Percentiles rank a stretch among this genome's conserved stretches.
Evolutionary conservation across 1,140 invertebrate species (phyloP).

Genomic region (Cecropterus lyciades): DNA sequence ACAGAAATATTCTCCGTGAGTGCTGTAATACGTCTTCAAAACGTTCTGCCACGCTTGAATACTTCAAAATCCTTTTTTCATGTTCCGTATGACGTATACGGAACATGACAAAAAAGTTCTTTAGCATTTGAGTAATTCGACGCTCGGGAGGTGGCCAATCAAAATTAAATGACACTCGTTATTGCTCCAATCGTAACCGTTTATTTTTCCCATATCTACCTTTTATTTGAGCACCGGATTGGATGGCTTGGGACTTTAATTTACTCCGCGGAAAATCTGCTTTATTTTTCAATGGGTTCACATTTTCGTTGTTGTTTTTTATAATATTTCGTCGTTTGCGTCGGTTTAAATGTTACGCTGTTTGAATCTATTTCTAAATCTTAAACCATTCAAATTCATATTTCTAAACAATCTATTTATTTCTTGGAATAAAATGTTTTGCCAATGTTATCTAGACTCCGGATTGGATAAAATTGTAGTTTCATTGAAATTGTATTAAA

Average conservation of each 20-base stretch:
- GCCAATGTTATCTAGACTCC: too few relatives aligned
- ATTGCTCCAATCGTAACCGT: slow-evolving; percentile 36
- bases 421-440: too few relatives aligned
- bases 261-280: neutral
- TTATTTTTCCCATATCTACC: slow-evolving; percentile 36
- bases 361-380: too few relatives aligned
- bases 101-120: too few relatives aligned
- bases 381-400: too few relatives aligned
- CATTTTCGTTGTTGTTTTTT: neutral
- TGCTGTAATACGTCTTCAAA: too few relatives aligned
- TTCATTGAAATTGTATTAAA: too few relatives aligned
- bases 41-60: neutral
- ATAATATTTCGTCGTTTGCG: neutral
- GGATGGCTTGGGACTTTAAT: slow-evolving; percentile 15
- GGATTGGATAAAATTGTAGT: too few relatives aligned
- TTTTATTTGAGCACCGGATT: slow-evolving; percentile 19
- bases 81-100: neutral
- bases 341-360: too few relatives aligned
- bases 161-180: slow-evolving; percentile 53
- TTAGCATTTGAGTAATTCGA: slow-evolving; percentile 16
- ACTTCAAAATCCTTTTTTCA: neutral
- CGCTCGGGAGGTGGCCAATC: slow-evolving; percentile 42
- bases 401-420: too few relatives aligned
- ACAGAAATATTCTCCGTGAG: too few relatives aligned
- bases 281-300: slow-evolving; percentile 8